Percentiles rank a stretch among this genome's conserved stretches.
Conservation (phyloP, 1,140 invertebrate species). For the Papilio aristodemus region DNA sequence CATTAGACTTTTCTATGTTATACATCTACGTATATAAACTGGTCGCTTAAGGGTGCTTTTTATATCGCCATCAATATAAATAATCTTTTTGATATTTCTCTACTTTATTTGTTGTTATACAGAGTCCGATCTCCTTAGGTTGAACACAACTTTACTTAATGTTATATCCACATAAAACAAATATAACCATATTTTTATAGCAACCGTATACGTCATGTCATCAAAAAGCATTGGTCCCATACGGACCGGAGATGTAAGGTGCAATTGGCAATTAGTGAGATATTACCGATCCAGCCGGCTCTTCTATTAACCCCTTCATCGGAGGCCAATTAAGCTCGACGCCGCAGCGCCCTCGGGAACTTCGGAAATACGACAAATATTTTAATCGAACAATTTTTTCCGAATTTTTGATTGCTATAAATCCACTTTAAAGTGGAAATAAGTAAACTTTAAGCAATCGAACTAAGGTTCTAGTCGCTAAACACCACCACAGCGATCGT, state of each 20-base stretch:
- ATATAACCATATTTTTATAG: too few relatives aligned
- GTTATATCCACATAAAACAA: too few relatives aligned
- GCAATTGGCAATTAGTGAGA: constrained; percentile 67
- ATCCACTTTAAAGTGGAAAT: background rate
- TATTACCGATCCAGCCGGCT: constrained; percentile 42
- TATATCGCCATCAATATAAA: too few relatives aligned
- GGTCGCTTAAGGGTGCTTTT: too few relatives aligned
- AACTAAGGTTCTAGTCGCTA: too few relatives aligned
- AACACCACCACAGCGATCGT: too few relatives aligned
- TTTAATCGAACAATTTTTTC: background rate
- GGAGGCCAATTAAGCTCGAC: constrained; percentile 3
- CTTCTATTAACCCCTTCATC: constrained; percentile 38
- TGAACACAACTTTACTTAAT: too few relatives aligned
- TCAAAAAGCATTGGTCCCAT: constrained; percentile 34
- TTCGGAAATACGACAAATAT: constrained; percentile 1
- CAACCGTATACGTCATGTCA: constrained; percentile 44
- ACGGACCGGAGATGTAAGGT: constrained; percentile 65
- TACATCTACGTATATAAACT: too few relatives aligned
- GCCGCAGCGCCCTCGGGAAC: background rate
- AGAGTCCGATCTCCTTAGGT: too few relatives aligned
- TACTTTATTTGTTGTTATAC: too few relatives aligned
- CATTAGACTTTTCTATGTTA: too few relatives aligned
- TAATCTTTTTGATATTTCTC: too few relatives aligned
- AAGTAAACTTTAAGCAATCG: background rate
- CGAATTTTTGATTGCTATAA: background rate